Evolutionary conservation across 2,797 vertebrate species (phyloP).

Genomic region (Denticeps clupeoides): DNA sequence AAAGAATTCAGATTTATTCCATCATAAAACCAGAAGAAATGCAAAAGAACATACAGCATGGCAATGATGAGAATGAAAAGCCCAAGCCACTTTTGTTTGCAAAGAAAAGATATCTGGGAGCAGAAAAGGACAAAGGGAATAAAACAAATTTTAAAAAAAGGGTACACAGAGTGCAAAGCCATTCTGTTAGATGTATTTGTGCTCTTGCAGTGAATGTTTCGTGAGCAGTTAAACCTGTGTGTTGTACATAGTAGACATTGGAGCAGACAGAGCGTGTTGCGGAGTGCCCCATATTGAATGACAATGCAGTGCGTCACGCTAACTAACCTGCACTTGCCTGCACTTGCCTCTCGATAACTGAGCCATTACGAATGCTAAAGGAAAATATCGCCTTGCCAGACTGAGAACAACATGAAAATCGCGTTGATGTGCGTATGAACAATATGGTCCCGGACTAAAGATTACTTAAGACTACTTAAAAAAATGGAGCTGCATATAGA

Average conservation of each 20-base stretch:
- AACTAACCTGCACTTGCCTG: background rate
- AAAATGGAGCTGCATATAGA: background rate
- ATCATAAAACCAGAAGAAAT: conserved; percentile 5
- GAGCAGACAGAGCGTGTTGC: conserved; percentile 1
- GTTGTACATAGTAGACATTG: background rate
- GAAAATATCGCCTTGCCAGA: background rate
- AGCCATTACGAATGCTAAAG: background rate
- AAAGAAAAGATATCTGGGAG: conserved; percentile 27
- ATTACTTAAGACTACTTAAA: too few relatives aligned
- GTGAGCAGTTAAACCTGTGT: conserved; percentile 1
- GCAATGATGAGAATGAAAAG: conserved; percentile 74
- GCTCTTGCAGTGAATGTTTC: conserved; percentile 14
- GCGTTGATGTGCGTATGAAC: too few relatives aligned
- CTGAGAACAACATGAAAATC: too few relatives aligned
- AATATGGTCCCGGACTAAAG: too few relatives aligned
- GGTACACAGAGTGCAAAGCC: conserved; percentile 31
- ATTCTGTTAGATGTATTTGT: conserved; percentile 17
- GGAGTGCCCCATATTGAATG: background rate
- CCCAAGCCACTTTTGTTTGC: conserved; percentile 49
- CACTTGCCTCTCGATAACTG: background rate
- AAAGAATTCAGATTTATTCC: conserved; percentile 2
- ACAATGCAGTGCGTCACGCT: background rate
- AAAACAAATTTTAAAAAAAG: conserved; percentile 15
- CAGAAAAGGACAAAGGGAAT: conserved; percentile 17
- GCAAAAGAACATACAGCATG: conserved; percentile 56